These are phyloP conservation scores for Oligia strigilis DNA, from an alignment of 2,888 invertebrate genomes.

Conservation along the genomic window DNA sequence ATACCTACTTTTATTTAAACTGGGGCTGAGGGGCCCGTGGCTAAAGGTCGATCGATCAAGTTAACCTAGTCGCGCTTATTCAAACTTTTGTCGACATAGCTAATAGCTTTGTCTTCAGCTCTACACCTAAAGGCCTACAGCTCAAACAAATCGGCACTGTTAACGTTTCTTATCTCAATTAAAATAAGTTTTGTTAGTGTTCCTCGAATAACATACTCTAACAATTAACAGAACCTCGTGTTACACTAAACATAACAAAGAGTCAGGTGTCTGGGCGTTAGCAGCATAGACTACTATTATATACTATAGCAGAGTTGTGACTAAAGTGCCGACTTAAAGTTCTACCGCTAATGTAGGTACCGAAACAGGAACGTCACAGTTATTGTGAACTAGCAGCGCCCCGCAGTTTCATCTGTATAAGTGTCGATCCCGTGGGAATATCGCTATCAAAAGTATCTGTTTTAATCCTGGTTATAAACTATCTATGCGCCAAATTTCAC, in stretches of 20 bases:
- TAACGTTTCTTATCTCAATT: constrained; percentile 29
- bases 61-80: background rate
- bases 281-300: no score
- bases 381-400: no score
- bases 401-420: no score
- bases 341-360: background rate
- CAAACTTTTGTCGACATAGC: background rate
- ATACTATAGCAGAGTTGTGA: constrained; percentile 22
- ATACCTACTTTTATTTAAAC: no score
- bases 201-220: constrained; percentile 28
- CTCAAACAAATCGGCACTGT: constrained; percentile 31
- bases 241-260: constrained; percentile 46
- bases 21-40: no score
- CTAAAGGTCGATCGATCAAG: no score
- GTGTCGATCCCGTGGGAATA: no score
- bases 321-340: background rate
- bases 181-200: constrained; percentile 33
- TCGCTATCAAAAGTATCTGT: no score
- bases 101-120: background rate
- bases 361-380: background rate
- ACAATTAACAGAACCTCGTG: constrained; percentile 32
- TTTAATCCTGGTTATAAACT: no score
- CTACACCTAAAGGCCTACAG: background rate
- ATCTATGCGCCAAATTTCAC: no score
- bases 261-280: constrained; percentile 27